Conservation (phyloP, 1,140 invertebrate species). For the Lepidurus couesii region DNA sequence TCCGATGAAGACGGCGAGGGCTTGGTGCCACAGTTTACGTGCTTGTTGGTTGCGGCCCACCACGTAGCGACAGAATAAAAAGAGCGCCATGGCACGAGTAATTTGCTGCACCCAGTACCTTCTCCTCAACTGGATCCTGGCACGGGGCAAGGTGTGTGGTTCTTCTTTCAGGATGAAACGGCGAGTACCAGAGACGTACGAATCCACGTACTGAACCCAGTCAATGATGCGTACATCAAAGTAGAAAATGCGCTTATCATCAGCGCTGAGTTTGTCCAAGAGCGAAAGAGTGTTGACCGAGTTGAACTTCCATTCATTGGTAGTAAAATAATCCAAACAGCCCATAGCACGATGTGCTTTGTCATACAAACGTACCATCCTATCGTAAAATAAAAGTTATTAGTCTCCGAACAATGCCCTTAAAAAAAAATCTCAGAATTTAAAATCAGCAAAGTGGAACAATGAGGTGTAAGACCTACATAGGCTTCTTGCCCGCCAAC, state of each 20-base stretch:
- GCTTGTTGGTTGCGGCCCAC: conserved; percentile 56
- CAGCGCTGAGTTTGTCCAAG: conserved; percentile 51
- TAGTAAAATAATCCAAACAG: conserved; percentile 70
- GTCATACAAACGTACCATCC: conserved; percentile 62
- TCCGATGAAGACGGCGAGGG: conserved; percentile 51
- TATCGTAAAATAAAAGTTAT: neutral
- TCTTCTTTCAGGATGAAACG: conserved; percentile 73
- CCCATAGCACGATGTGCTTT: conserved; percentile 68
- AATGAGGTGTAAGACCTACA: conserved; percentile 55
- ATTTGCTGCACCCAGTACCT: conserved; percentile 73
- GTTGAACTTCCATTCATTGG: conserved; percentile 72
- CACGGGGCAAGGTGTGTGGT: conserved; percentile 71
- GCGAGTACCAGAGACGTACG: conserved; percentile 66
- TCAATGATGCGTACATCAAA: conserved; percentile 62
- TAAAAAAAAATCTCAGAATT: neutral
- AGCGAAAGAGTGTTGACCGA: conserved; percentile 65
- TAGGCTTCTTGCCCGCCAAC: conserved; percentile 66
- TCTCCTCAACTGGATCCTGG: conserved; percentile 45
- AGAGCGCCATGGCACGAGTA: conserved; percentile 61
- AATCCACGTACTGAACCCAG: conserved; percentile 62
- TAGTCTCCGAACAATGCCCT: neutral
- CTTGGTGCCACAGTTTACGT: conserved; percentile 50
- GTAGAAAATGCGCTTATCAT: conserved; percentile 60
- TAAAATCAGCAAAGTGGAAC: neutral
- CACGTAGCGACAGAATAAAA: conserved; percentile 67